Evolutionary conservation across 2,113 vertebrate species (phyloP), one percentile per base, ranked within the genome.

Genomic region (Columba janthina): DNA sequence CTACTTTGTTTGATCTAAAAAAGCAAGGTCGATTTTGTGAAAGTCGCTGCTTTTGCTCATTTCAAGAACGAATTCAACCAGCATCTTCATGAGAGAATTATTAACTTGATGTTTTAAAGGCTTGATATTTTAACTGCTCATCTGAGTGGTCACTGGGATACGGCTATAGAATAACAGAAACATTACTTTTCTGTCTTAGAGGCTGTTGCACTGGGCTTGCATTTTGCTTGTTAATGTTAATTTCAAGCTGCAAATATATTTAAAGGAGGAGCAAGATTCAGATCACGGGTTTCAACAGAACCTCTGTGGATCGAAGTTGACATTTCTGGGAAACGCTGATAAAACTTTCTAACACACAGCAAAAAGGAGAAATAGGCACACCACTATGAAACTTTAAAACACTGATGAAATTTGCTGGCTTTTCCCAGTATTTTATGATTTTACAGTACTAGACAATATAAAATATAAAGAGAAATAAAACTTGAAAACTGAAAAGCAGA

Each of bases 301-400:
- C 61, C 95, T 95, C 94, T 88, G 83, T 77, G 66, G 70, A 89
- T 89, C 91, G 80, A 95, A 96, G 88, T 20, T 85, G 80, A 67
- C 90, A 97, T 96, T 98, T 98, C 98, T 98, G 98, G 98, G 98
- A 98, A 98, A 98, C 98, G 97, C 98, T 97, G 98, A 98, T 98
- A 97, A 97, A 97, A 97, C 95, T 97, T 97, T 98, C 96, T 98
- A 97, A 98, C 97, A 98, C 97, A 98, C 94, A 98, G 98, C 98
- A 98, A 98, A 98, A 98, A 98, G 98, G 98, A 98, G 97, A 98
- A 98, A 98, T 97, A 98, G 97, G 98, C 98, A 98, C 98, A 98
- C 97, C 97, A 98, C 98, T 97, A 98, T 98, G 98, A 98, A 97
- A 98, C 97, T 98, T 98, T 96, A 97, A 97, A 98, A 98, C 98